These are phyloP conservation scores for Sternarchorhynchus goeldii DNA, from an alignment of 2,797 vertebrate genomes.

Conservation along the genomic window DNA sequence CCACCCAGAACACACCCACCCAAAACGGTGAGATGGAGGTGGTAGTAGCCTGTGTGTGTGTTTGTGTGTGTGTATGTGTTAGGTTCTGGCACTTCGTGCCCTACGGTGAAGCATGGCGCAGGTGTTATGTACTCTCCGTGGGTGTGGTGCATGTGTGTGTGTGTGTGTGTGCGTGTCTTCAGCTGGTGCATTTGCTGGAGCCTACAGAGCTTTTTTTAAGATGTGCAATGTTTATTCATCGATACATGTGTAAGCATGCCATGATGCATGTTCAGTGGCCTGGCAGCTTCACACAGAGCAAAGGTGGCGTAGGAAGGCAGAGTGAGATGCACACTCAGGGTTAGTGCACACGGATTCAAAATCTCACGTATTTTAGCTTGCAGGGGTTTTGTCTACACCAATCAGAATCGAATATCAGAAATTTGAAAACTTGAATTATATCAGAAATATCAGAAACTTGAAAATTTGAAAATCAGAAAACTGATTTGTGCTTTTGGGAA, in stretches of 20 bases:
- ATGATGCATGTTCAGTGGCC: background rate
- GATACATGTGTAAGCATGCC: slow-evolving; percentile 35
- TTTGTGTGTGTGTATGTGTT: slow-evolving; percentile 15
- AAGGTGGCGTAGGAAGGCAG: slow-evolving; percentile 2
- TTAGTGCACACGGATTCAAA: background rate
- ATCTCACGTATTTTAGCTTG: background rate
- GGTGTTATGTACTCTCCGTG: slow-evolving; percentile 33
- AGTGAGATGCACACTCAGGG: background rate
- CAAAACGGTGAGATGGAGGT: background rate
- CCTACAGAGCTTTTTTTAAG: background rate
- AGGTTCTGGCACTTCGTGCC: slow-evolving; percentile 17
- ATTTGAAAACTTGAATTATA: too few relatives aligned
- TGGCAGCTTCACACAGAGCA: slow-evolving; percentile 15
- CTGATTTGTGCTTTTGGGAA: slow-evolving; percentile 26
- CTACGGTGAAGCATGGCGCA: slow-evolving; percentile 15
- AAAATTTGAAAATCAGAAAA: too few relatives aligned
- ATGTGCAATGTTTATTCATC: slow-evolving; percentile 22
- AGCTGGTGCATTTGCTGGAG: background rate
- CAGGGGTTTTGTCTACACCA: slow-evolving; percentile 3
- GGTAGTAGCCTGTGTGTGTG: background rate
- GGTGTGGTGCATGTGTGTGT: slow-evolving; percentile 37
- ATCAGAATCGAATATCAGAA: background rate
- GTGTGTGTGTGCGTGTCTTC: slow-evolving; percentile 21
- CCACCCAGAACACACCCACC: background rate
- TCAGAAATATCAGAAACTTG: too few relatives aligned